Conservation (phyloP, 64 coral and sea anemone species). For the Actinia equina region DNA sequence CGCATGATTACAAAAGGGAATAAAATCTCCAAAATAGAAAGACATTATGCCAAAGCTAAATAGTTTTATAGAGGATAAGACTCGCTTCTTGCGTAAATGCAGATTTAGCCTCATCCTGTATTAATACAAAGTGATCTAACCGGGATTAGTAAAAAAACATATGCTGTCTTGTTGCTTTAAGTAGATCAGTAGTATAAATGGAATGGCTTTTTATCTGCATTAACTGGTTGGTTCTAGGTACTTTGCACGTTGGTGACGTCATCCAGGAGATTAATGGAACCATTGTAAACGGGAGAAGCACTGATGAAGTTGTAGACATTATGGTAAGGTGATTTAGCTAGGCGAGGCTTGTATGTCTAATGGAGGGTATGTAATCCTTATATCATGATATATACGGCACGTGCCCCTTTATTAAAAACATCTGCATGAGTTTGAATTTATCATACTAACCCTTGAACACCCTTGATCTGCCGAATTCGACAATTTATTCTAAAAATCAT, state of each 20-base stretch:
- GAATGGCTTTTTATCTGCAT: not conserved
- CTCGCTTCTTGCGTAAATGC: not conserved
- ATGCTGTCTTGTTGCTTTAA: not conserved
- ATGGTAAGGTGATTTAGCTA: constrained; percentile 49
- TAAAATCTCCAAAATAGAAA: not conserved
- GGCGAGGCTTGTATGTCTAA: not conserved
- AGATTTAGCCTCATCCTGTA: not conserved
- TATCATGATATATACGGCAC: too few species aligned
- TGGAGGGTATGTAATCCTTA: too few species aligned
- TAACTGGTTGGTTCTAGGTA: constrained; percentile 16
- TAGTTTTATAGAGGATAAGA: not conserved
- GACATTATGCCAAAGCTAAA: not conserved
- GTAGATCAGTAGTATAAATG: not conserved
- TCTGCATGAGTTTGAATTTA: too few species aligned
- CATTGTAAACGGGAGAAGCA: constrained; percentile 50
- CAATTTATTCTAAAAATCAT: too few species aligned
- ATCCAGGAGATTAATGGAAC: constrained; percentile 69
- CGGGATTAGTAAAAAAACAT: not conserved
- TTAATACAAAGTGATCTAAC: not conserved
- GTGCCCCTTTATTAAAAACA: too few species aligned
- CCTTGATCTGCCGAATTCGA: too few species aligned
- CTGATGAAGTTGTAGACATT: constrained; percentile 60
- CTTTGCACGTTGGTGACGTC: constrained; percentile 62
- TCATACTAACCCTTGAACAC: too few species aligned
- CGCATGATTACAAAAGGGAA: not conserved